These are phyloP conservation scores for Sarcophaga caerulescens DNA, from an alignment of 2,888 invertebrate genomes.

Conservation along the genomic window DNA sequence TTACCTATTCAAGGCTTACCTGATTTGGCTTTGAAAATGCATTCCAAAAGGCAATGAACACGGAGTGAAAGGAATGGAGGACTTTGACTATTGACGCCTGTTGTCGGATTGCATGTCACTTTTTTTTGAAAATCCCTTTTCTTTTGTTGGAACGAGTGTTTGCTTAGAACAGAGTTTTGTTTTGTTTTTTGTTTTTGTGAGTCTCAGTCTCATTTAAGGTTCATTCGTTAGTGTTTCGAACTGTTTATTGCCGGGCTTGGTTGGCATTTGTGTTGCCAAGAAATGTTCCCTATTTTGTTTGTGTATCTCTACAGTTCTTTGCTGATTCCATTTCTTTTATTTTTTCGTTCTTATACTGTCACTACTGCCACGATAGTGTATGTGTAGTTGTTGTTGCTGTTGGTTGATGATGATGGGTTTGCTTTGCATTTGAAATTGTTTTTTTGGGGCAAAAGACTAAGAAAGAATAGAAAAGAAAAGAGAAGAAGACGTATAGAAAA, in stretches of 20 bases:
- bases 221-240: constrained; percentile 42
- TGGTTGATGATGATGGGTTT: constrained; percentile 56
- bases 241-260: constrained; percentile 49
- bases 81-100: constrained; percentile 55
- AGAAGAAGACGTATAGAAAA: too few species aligned
- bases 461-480: not conserved
- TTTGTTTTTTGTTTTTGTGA: constrained; percentile 19
- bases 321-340: constrained; percentile 42
- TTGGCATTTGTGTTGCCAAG: constrained; percentile 49
- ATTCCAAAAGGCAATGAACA: too few species aligned
- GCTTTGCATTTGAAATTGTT: constrained; percentile 66
- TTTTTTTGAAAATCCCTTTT: constrained; percentile 39
- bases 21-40: too few species aligned
- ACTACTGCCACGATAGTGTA: constrained; percentile 40
- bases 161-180: constrained; percentile 23
- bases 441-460: constrained; percentile 43
- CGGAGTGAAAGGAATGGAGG: constrained; percentile 24
- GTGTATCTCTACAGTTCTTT: constrained; percentile 4
- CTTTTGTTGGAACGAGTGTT: constrained; percentile 28
- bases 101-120: constrained; percentile 57
- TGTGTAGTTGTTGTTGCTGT: constrained; percentile 41
- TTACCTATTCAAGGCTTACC: too few species aligned
- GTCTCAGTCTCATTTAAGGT: constrained; percentile 39
- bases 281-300: constrained; percentile 58
- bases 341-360: constrained; percentile 34